phyloP scores from a whole-genome alignment of 2,797 vertebrate species.

The Danio albolineatus region DNA sequence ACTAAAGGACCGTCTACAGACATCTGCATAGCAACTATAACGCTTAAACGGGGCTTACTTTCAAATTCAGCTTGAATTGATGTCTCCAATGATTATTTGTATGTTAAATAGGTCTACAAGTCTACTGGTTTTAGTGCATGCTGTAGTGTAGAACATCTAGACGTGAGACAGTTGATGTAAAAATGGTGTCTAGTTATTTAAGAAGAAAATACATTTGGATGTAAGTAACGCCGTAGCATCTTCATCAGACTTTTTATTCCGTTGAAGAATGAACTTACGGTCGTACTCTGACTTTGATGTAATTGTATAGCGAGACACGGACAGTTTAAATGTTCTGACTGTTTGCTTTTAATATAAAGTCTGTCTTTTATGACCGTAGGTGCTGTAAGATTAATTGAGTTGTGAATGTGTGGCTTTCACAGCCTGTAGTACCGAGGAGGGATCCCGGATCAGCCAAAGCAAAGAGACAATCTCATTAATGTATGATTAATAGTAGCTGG shows the following conservation, averaged over 20 bases:
- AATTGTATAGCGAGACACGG: slow-evolving; percentile 81
- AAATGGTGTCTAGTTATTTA: neutral
- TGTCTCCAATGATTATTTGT: slow-evolving; percentile 22
- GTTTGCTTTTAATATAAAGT: slow-evolving; percentile 79
- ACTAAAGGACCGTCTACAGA: slow-evolving; percentile 65
- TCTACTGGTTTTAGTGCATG: neutral
- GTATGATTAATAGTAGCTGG: slow-evolving; percentile 86
- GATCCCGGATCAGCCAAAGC: slow-evolving; percentile 76
- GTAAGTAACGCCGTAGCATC: neutral
- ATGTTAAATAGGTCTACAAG: neutral
- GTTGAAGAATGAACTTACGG: slow-evolving; percentile 2
- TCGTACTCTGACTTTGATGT: slow-evolving; percentile 56
- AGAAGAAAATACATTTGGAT: neutral
- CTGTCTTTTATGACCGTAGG: slow-evolving; percentile 68
- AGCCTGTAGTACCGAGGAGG: slow-evolving; percentile 69
- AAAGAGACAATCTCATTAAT: slow-evolving; percentile 88
- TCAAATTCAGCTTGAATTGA: slow-evolving; percentile 19
- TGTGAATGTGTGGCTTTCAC: slow-evolving; percentile 73
- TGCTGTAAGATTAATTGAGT: slow-evolving; percentile 84
- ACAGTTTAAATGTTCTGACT: slow-evolving; percentile 77
- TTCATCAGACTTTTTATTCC: neutral
- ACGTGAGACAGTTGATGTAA: neutral
- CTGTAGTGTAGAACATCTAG: neutral
- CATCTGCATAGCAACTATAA: slow-evolving; percentile 48
- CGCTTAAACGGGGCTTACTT: neutral